These are phyloP conservation scores for Silurus glanis DNA, from an alignment of 2,113 vertebrate species.

Conservation along the genomic window DNA sequence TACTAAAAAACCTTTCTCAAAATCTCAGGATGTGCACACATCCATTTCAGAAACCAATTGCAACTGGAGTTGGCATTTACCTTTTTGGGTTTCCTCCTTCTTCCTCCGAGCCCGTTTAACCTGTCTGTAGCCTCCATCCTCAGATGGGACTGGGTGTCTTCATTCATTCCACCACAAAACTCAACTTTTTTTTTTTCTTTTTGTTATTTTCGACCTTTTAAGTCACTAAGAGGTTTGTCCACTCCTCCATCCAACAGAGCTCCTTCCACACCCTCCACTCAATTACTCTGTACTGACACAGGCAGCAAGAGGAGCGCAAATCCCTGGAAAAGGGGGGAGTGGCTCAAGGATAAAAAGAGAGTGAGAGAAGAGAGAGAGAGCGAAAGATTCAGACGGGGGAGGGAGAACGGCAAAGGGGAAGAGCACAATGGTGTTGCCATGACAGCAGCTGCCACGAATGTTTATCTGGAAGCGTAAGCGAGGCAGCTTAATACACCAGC, in stretches of 20 bases:
- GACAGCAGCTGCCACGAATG: conserved; percentile 87
- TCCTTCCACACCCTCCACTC: conserved; percentile 38
- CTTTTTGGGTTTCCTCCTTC: conserved; percentile 89
- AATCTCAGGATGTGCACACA: not conserved
- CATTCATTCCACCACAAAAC: conserved; percentile 63
- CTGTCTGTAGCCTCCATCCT: conserved; percentile 86
- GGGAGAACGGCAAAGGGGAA: conserved; percentile 58
- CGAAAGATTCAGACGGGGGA: conserved; percentile 49
- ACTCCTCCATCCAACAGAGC: conserved; percentile 31
- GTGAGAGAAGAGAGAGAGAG: conserved; percentile 30
- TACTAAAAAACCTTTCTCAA: not conserved
- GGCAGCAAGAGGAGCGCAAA: conserved; percentile 43
- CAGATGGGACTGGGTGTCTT: conserved; percentile 78
- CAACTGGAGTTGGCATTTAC: conserved; percentile 66
- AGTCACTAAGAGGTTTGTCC: conserved; percentile 29
- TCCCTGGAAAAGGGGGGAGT: conserved; percentile 52
- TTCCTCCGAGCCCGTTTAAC: conserved; percentile 81
- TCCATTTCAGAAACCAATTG: not conserved
- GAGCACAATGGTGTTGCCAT: conserved; percentile 81
- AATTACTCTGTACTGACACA: conserved; percentile 48
- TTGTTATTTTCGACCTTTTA: conserved; percentile 26
- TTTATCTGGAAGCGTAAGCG: conserved; percentile 80
- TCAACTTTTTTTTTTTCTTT: conserved; percentile 20
- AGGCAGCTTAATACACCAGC: conserved; percentile 72
- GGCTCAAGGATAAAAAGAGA: conserved; percentile 41